Evolutionary conservation across 2,797 vertebrate genomes (phyloP).

Genomic region (Phoxinus dragarum): DNA sequence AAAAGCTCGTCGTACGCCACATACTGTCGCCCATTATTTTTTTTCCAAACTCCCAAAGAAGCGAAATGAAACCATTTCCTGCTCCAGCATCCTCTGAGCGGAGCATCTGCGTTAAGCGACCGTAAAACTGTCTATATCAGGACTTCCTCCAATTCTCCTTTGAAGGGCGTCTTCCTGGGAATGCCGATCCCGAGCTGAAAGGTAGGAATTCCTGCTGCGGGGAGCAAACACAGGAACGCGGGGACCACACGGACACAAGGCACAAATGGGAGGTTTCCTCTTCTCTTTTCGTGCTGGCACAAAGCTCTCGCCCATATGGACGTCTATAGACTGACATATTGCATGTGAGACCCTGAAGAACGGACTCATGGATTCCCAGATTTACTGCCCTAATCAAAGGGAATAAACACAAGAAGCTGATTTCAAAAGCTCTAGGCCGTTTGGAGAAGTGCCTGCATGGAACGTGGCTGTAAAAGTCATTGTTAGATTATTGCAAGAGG

Average conservation of each 20-base stretch:
- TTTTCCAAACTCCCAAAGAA: constrained; percentile 75
- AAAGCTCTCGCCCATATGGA: constrained; percentile 25
- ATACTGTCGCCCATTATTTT: constrained; percentile 58
- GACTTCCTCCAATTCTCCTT: constrained; percentile 98
- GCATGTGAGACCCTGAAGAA: background rate
- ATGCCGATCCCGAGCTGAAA: constrained; percentile 82
- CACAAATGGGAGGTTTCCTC: constrained; percentile 67
- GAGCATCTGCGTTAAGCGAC: constrained; percentile 80
- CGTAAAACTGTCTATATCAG: constrained; percentile 92
- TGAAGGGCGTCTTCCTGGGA: constrained; percentile 88
- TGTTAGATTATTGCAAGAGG: constrained; percentile 15
- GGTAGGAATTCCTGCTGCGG: constrained; percentile 91
- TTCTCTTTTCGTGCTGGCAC: constrained; percentile 40
- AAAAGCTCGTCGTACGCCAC: background rate
- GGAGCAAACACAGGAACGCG: constrained; percentile 82
- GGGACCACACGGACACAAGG: constrained; percentile 55
- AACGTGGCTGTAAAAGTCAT: constrained; percentile 44
- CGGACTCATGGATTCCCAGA: constrained; percentile 30
- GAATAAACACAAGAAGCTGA: constrained; percentile 42
- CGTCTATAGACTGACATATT: constrained; percentile 49
- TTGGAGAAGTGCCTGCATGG: constrained; percentile 25
- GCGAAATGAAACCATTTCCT: constrained; percentile 80
- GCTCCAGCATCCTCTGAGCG: constrained; percentile 80
- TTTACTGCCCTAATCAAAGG: constrained; percentile 31
- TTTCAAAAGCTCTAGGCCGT: background rate